Conservation (phyloP, 2,797 vertebrate species). For the Merluccius polli region DNA sequence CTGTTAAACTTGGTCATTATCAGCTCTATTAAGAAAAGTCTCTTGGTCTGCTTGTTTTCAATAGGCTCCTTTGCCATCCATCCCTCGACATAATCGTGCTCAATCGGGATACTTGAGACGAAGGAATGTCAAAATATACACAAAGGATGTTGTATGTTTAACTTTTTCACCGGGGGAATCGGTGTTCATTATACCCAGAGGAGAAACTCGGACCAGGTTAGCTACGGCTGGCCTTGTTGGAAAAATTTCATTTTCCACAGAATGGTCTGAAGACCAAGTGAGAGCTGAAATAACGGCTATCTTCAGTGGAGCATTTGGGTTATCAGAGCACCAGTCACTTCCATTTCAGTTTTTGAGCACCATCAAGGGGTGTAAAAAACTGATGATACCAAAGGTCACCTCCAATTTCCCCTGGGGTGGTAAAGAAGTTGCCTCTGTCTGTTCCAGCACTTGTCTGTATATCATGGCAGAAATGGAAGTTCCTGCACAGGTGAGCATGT, state of each 20-base stretch:
- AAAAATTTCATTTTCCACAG: slow-evolving; percentile 13
- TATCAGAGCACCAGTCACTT: slow-evolving; percentile 10
- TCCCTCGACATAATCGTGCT: slow-evolving; percentile 6
- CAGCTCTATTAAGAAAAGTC: slow-evolving; percentile 4
- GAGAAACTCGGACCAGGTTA: slow-evolving; percentile 17
- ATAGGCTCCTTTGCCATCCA: slow-evolving; percentile 10
- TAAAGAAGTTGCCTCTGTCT: slow-evolving; percentile 18
- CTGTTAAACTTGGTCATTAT: slow-evolving; percentile 3
- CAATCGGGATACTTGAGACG: not conserved
- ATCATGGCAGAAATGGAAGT: slow-evolving; percentile 16
- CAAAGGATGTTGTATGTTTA: slow-evolving; percentile 22
- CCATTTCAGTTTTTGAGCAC: slow-evolving; percentile 17
- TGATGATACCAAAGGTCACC: slow-evolving; percentile 11
- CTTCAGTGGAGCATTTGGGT: slow-evolving; percentile 18
- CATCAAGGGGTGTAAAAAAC: slow-evolving; percentile 19
- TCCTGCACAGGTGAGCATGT: slow-evolving; percentile 20
- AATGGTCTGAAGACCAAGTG: slow-evolving; percentile 14
- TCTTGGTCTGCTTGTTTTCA: slow-evolving; percentile 12
- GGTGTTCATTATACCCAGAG: slow-evolving; percentile 9
- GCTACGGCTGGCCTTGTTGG: slow-evolving; percentile 16
- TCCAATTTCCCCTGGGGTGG: slow-evolving; percentile 16
- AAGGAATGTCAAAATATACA: slow-evolving; percentile 22
- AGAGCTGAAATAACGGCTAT: slow-evolving; percentile 13
- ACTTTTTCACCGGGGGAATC: slow-evolving; percentile 14
- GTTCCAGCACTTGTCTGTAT: slow-evolving; percentile 11